Evolutionary conservation across 1,140 invertebrate species (phyloP).

Genomic region (Drosophila orena): DNA sequence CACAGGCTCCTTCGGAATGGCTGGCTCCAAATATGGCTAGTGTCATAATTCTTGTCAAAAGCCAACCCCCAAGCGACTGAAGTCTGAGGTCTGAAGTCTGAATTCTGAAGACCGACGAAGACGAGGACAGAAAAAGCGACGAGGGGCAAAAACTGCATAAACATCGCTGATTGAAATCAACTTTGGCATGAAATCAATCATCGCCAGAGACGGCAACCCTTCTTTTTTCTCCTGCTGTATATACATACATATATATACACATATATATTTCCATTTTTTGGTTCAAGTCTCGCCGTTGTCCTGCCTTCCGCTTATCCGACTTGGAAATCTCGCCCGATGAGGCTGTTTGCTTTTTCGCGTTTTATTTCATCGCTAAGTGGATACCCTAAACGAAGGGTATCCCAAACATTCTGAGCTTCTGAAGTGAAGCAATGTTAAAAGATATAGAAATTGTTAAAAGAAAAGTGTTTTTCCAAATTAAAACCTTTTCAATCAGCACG

Average conservation of each 20-base stretch:
- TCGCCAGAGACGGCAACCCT: constrained; percentile 66
- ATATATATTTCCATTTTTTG: constrained; percentile 21
- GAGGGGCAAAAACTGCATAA: constrained; percentile 72
- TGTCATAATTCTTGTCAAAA: constrained; percentile 83
- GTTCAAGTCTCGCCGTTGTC: constrained; percentile 45
- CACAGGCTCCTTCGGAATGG: background rate
- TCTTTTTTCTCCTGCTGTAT: constrained; percentile 23
- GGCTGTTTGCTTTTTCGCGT: constrained; percentile 18
- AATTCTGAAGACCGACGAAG: constrained; percentile 18
- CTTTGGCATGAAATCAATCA: constrained; percentile 84
- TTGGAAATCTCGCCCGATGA: constrained; percentile 68
- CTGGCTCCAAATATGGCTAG: constrained; percentile 74
- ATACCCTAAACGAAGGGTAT: constrained; percentile 18
- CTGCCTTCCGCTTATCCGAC: constrained; percentile 61
- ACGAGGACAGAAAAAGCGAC: constrained; percentile 14
- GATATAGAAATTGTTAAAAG: too few relatives aligned
- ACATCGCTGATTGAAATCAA: constrained; percentile 84
- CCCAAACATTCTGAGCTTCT: too few relatives aligned
- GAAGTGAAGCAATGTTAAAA: too few relatives aligned
- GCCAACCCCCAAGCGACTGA: constrained; percentile 73
- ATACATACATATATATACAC: background rate
- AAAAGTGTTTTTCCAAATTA: background rate
- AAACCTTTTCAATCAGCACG: background rate
- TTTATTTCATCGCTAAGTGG: constrained; percentile 17
- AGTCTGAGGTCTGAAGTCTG: background rate